Evolutionary conservation across 1,140 invertebrate genomes (phyloP).

Genomic region (Megalopta genalis): DNA sequence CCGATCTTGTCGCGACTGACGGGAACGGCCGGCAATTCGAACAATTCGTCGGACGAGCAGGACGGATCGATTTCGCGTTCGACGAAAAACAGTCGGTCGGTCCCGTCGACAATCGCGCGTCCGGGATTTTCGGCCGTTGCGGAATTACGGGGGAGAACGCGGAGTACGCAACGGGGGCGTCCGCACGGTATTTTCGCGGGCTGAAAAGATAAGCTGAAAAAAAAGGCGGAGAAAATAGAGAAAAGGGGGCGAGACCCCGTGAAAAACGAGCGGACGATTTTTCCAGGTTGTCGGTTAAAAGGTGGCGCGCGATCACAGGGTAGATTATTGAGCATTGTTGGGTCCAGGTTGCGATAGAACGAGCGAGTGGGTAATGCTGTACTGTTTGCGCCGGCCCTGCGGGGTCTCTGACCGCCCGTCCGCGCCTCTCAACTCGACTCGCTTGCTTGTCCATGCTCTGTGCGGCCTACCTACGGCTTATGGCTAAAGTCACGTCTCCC

Average conservation of each 20-base stretch:
- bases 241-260: background rate
- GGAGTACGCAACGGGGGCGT: background rate
- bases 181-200: background rate
- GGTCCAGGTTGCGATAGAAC: constrained; percentile 77
- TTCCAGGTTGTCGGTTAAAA: constrained; percentile 57
- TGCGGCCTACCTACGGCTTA: constrained; percentile 70
- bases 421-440: constrained; percentile 79
- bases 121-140: too few species aligned
- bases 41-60: too few species aligned
- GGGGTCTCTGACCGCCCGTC: constrained; percentile 80
- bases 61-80: too few species aligned
- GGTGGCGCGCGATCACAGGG: constrained; percentile 53
- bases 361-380: constrained; percentile 79
- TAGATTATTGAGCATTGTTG: constrained; percentile 77
- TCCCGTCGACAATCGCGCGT: too few species aligned
- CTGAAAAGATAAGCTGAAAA: background rate
- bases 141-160: background rate
- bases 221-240: background rate
- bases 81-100: too few species aligned
- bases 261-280: constrained; percentile 47
- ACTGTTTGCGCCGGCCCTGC: constrained; percentile 79
- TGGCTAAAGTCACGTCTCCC: constrained; percentile 64
- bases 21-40: too few species aligned
- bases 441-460: constrained; percentile 70
- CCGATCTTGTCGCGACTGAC: too few species aligned